Evolutionary conservation across 1,140 invertebrate species (phyloP).

Genomic region (Mesaphorura yosii): DNA sequence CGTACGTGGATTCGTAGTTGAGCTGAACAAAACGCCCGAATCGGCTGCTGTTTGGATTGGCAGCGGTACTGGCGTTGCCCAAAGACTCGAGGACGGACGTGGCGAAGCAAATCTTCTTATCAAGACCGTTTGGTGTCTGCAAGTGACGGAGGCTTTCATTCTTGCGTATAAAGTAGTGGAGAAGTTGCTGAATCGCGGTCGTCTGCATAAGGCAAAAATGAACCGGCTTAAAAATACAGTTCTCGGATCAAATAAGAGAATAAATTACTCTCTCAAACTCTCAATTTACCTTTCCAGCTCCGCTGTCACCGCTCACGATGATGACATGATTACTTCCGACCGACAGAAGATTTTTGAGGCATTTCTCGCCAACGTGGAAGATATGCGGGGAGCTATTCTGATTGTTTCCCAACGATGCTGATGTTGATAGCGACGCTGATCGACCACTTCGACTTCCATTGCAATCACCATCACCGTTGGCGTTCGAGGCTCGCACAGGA

Average conservation of each 20-base stretch:
- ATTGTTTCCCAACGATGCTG: not conserved
- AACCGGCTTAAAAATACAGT: slow-evolving; percentile 1
- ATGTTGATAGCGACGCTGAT: not conserved
- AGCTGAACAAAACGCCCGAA: slow-evolving; percentile 42
- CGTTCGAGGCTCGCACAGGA: too few relatives aligned
- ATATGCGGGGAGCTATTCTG: slow-evolving; percentile 19
- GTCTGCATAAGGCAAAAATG: slow-evolving; percentile 24
- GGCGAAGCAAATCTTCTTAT: slow-evolving; percentile 32
- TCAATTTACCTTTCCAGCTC: slow-evolving; percentile 37
- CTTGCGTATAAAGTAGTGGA: slow-evolving; percentile 36
- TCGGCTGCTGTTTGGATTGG: slow-evolving; percentile 50
- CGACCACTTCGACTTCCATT: not conserved
- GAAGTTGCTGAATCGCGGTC: slow-evolving; percentile 37
- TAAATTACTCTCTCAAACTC: slow-evolving; percentile 3
- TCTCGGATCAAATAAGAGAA: not conserved
- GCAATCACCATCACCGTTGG: not conserved
- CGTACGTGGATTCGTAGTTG: slow-evolving; percentile 42
- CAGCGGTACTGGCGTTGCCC: slow-evolving; percentile 51
- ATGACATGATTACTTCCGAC: slow-evolving; percentile 35
- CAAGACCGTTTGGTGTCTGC: slow-evolving; percentile 16
- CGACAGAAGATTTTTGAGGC: slow-evolving; percentile 10
- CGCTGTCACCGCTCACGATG: slow-evolving; percentile 39
- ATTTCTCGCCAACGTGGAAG: slow-evolving; percentile 16
- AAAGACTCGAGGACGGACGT: slow-evolving; percentile 47
- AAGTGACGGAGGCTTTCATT: slow-evolving; percentile 9